Conservation (phyloP, 2,797 vertebrate species). For the Scleropages formosus region DNA sequence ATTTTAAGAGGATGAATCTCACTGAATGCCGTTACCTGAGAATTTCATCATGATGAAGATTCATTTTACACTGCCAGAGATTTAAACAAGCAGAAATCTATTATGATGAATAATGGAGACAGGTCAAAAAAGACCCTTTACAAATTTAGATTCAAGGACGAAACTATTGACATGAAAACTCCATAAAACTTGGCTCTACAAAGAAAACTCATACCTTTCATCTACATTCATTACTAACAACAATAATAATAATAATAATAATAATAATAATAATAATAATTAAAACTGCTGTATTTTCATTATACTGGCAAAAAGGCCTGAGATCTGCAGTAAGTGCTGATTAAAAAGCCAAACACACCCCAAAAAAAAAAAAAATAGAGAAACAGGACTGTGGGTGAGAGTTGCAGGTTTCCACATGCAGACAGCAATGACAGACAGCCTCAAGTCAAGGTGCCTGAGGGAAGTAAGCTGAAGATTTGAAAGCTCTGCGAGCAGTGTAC, state of each 20-base stretch:
- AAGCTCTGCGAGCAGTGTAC: background rate
- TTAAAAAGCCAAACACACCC: conserved; percentile 16
- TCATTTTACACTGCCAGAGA: background rate
- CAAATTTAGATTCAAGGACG: background rate
- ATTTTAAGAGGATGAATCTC: background rate
- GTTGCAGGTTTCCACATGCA: conserved; percentile 19
- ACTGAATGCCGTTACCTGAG: background rate
- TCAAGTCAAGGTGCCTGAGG: background rate
- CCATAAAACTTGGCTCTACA: too few species aligned
- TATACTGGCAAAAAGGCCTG: background rate
- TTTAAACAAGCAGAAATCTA: background rate
- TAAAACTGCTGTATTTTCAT: too few species aligned
- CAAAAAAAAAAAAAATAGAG: conserved; percentile 4
- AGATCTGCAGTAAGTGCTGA: background rate
- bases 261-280: too few species aligned
- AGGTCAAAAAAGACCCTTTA: too few species aligned
- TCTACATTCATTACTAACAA: too few species aligned
- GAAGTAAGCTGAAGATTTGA: background rate
- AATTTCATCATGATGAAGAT: background rate
- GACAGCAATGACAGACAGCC: conserved; percentile 11
- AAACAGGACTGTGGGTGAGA: background rate
- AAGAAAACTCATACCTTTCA: too few species aligned
- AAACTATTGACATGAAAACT: background rate
- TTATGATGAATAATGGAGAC: too few species aligned
- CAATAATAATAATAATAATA: too few species aligned